Evolutionary conservation across 2,113 vertebrate genomes (phyloP).

Genomic region (Nasalis larvatus): DNA sequence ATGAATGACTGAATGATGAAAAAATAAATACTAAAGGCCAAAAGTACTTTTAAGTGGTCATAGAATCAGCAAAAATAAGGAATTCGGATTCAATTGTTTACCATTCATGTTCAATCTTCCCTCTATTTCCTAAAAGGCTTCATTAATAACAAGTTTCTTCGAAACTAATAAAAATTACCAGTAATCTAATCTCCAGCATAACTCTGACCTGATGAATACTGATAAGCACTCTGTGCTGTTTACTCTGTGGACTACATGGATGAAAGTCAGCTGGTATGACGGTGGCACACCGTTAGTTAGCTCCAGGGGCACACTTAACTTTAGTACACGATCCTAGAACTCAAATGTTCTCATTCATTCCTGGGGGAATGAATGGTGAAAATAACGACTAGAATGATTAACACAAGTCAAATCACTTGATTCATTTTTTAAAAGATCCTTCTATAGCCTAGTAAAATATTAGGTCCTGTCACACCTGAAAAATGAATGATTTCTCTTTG

Average conservation of each 20-base stretch:
- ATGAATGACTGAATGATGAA: background rate
- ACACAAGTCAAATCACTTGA: background rate
- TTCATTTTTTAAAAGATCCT: background rate
- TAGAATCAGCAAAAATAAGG: background rate
- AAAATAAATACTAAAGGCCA: background rate
- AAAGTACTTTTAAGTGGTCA: background rate
- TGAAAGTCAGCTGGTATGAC: background rate
- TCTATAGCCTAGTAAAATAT: background rate
- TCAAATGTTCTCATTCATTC: background rate
- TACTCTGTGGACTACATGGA: background rate
- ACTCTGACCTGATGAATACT: background rate
- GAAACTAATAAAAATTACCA: background rate
- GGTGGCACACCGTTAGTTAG: accelerated
- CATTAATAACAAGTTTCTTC: background rate
- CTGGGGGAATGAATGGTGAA: background rate
- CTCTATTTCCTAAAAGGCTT: background rate
- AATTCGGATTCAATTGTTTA: background rate
- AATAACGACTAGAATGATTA: background rate
- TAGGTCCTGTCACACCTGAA: background rate
- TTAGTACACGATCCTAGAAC: background rate
- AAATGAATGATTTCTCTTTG: background rate
- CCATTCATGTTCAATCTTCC: background rate
- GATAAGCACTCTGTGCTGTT: background rate
- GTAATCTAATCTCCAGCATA: background rate
- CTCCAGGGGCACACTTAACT: background rate